Conservation (phyloP, 2,888 invertebrate species). For the Vesta saturnalis region DNA sequence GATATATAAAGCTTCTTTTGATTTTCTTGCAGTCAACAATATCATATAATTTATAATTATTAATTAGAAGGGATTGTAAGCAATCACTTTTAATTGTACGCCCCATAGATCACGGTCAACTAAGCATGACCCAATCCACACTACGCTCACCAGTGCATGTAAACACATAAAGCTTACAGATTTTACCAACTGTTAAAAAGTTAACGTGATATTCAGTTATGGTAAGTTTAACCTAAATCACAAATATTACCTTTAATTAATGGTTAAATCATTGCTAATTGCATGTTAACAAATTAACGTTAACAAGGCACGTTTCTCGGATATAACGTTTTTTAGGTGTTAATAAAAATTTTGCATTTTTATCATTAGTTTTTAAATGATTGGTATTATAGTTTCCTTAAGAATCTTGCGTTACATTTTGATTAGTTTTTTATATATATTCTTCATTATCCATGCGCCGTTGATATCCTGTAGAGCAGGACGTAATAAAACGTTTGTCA, state of each 20-base stretch:
- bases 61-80: not conserved
- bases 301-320: not conserved
- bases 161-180: slow-evolving; percentile 42
- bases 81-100: slow-evolving; percentile 23
- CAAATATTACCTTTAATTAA: slow-evolving; percentile 34
- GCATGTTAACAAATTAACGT: slow-evolving; percentile 6
- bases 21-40: slow-evolving; percentile 1
- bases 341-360: not conserved
- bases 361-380: not conserved
- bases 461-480: slow-evolving; percentile 1
- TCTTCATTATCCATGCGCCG: not conserved
- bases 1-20: not conserved
- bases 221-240: slow-evolving; percentile 40
- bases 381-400: not conserved
- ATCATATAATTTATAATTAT: not conserved
- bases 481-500: slow-evolving; percentile 10
- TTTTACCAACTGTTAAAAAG: slow-evolving; percentile 42
- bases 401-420: slow-evolving; percentile 30
- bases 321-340: not conserved
- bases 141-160: slow-evolving; percentile 44
- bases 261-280: slow-evolving; percentile 32
- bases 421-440: slow-evolving; percentile 37
- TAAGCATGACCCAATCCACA: slow-evolving; percentile 47
- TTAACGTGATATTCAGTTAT: slow-evolving; percentile 42
- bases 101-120: slow-evolving; percentile 41